Base-by-base conservation (phyloP, 2,113 vertebrate species). In the Apistogramma diplotaenia region DNA sequence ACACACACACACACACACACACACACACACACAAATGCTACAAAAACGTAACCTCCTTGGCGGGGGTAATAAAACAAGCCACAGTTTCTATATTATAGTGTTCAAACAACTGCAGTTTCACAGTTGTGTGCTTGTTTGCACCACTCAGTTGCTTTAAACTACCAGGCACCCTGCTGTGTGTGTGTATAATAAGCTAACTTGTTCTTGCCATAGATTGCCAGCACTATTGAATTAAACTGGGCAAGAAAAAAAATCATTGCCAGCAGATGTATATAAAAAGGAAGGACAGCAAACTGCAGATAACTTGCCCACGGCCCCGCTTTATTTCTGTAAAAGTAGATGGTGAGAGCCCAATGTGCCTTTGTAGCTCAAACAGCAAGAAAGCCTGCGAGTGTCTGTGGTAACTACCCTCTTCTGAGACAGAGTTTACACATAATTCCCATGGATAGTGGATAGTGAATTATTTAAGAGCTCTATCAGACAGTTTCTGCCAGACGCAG, bases 391-490 rank as follows among this genome's bases (percentile, higher is more conserved):
- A 53, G 83, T 77, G 70, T 84, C 83, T 81, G 60, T 78, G 82
- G 73, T 73, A 85, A 85, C 81, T 33, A 49, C 60, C 49, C 19
- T 82, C 70, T 60, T 85, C 74, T 53, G 77, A 82, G 74, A 74
- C 61, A 79, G 79, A 76, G 70, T 78, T 83, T 75, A 78, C 86
- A 89, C 33, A 57, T 88, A 81, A 88, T 78, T 58, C 84, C 74
- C 79, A 83, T 60, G 49, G 79, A 89, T 77, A 59, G 84, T 62
- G 70, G 85, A 56, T 53, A 6, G 74, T 92, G 83, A 93, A 94
- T 93, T 89, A 94, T 93, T 93, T 88, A 94, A 83, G 81, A 61
- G 82, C 60, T 76, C 78, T 40, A 77, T 87, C 88, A 84, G 89
- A 87, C 85, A 79, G 49, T 54, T 78, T 83, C 74, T 81, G 61